phyloP scores from a whole-genome alignment of 2,888 invertebrate species.

The Drosophila histrio region DNA sequence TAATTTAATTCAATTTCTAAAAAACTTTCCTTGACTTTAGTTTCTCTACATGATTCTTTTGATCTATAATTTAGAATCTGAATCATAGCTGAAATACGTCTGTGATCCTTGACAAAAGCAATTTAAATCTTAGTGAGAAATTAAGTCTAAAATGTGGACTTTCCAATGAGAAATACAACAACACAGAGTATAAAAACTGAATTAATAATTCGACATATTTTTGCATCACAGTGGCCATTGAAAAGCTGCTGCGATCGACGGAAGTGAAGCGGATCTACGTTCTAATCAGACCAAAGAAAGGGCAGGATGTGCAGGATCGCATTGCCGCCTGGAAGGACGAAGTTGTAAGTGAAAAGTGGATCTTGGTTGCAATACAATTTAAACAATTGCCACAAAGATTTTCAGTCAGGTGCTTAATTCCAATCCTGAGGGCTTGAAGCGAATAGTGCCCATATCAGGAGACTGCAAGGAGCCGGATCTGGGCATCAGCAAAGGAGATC shows the following conservation, averaged over 20 bases:
- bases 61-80: too few relatives aligned
- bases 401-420: constrained; percentile 39
- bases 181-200: too few relatives aligned
- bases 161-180: too few relatives aligned
- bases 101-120: too few relatives aligned
- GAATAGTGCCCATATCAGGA: constrained; percentile 82
- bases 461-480: constrained; percentile 82
- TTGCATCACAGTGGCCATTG: constrained; percentile 85
- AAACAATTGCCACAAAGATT: constrained; percentile 16
- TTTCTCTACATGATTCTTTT: too few relatives aligned
- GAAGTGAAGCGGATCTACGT: constrained; percentile 86
- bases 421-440: constrained; percentile 72
- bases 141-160: too few relatives aligned
- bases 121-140: too few relatives aligned
- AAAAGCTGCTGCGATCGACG: constrained; percentile 87
- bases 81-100: too few relatives aligned
- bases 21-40: too few relatives aligned
- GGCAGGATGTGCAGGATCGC: constrained; percentile 87
- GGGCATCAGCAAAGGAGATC: constrained; percentile 82
- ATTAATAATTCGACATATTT: not conserved
- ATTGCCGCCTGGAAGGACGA: constrained; percentile 89
- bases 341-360: constrained; percentile 84
- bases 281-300: constrained; percentile 86
- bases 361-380: not conserved
- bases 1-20: too few relatives aligned